Evolutionary conservation across 2,797 vertebrate species (phyloP), one percentile per base, ranked within the genome.

Genomic region (Morus bassanus): DNA sequence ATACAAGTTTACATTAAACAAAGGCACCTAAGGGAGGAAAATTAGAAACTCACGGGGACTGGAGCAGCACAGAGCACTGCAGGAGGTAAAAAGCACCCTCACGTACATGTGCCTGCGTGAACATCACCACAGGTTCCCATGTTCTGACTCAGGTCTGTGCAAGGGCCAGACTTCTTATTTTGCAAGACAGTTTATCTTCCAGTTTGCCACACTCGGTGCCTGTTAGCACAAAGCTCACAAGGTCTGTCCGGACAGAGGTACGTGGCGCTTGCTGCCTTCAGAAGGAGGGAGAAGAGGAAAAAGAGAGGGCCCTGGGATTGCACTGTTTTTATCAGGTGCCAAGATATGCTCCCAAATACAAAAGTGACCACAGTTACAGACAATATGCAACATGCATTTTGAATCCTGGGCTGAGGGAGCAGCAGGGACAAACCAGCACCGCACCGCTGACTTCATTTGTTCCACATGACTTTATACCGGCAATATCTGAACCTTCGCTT

Each of bases 31-130:
- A 78, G 17, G 41, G 35, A 54, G 41, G 31, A 67, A 61, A 73
- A 43, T 18, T 2, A 65, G 54, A n/a, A 64, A 21, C 16, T 48
- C 8, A 1, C 0, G 2, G 64, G 9, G 53, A 67, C 25, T 0
- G 5, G 35, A 60, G 53, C 31, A 18, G 72, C 39, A 9, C 0
- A 33, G 65, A 25, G 73, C 21, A 3, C 35, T 31, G 5, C 13
- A 7, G 33, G 41, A 56, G 31, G 41, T 5, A 10, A 27, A 41
- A 21, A 37, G 27, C 77, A 53, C 48, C 35, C 53, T 60, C 72
- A 30, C 3, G 13, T 2, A 16, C 1, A 0, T 4, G 27, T 2
- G 8, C 11, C 67, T 61, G 54, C 67, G 3, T 0, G 35, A 43
- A 7, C 54, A 14, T 11, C 35, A 16, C 17, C 53, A 37, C 16